A percentile compares a stretch with the other conserved stretches of the same genome.
Conservation (phyloP, 2,797 vertebrate genomes). For the Potorous gilbertii region DNA sequence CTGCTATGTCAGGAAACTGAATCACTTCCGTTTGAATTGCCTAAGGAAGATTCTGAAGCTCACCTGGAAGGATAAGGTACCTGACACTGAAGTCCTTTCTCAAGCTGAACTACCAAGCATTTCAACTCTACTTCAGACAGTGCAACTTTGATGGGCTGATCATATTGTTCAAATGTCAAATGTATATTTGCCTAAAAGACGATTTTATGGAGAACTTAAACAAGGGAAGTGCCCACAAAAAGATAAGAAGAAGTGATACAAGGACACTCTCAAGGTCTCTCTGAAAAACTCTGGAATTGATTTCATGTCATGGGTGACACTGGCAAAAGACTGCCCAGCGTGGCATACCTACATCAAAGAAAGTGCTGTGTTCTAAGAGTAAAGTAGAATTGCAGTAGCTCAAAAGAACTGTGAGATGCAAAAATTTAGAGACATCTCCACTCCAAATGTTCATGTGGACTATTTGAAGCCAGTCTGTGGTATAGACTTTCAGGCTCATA, state of each 20-base stretch:
- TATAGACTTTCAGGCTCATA: background rate
- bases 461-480: background rate
- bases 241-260: background rate
- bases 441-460: background rate
- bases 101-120: background rate
- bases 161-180: background rate
- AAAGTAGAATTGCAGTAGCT: background rate
- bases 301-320: background rate
- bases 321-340: background rate
- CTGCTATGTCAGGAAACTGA: background rate
- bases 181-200: background rate
- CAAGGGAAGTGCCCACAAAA: background rate
- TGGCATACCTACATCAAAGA: background rate
- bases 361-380: background rate
- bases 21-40: background rate
- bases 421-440: background rate
- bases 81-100: background rate
- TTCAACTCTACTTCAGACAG: background rate
- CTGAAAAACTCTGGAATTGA: background rate
- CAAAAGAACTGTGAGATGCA: background rate
- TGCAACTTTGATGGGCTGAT: background rate
- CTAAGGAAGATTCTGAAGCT: background rate
- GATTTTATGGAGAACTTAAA: background rate
- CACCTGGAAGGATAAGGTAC: background rate
- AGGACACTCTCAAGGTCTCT: background rate